Percentiles rank a stretch among this genome's conserved stretches.
Evolutionary conservation across 2,797 vertebrate genomes (phyloP).

Genomic region (Microtus agrestis): DNA sequence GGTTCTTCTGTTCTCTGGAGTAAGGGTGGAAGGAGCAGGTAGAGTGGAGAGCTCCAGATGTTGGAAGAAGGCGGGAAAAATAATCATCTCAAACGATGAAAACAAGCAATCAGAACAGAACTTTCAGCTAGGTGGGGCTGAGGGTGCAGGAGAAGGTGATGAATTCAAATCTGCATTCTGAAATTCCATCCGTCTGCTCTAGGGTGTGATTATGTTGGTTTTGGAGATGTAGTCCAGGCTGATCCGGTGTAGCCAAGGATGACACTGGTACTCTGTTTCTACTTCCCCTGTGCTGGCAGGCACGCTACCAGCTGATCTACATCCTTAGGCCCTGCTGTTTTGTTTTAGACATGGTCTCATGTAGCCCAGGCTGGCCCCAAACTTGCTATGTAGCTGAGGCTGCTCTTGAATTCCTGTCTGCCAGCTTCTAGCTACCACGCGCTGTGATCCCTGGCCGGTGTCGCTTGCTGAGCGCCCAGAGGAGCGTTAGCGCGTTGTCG

Average conservation of each 20-base stretch:
- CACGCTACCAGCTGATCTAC: background rate
- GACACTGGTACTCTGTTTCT: background rate
- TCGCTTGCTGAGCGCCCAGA: background rate
- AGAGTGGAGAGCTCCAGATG: background rate
- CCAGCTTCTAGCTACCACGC: background rate
- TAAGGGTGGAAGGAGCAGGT: background rate
- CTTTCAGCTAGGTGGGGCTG: background rate
- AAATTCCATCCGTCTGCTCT: background rate
- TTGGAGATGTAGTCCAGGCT: background rate
- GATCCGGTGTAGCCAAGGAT: background rate
- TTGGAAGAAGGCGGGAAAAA: slow-evolving; percentile 24
- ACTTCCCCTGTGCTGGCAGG: background rate
- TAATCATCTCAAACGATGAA: slow-evolving; percentile 7
- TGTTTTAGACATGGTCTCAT: background rate
- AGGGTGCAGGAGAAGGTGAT: background rate
- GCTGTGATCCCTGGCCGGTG: background rate
- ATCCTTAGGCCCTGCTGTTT: background rate
- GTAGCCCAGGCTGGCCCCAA: background rate
- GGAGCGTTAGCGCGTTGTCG: background rate
- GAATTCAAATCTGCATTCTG: background rate
- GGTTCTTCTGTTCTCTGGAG: background rate
- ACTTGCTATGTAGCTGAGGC: background rate
- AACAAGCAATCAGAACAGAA: slow-evolving; percentile 5
- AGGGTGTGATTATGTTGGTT: background rate
- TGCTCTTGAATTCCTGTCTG: background rate